These are phyloP conservation scores for Thymelicus acteon DNA, from an alignment of 2,888 invertebrate genomes.

Conservation along the genomic window DNA sequence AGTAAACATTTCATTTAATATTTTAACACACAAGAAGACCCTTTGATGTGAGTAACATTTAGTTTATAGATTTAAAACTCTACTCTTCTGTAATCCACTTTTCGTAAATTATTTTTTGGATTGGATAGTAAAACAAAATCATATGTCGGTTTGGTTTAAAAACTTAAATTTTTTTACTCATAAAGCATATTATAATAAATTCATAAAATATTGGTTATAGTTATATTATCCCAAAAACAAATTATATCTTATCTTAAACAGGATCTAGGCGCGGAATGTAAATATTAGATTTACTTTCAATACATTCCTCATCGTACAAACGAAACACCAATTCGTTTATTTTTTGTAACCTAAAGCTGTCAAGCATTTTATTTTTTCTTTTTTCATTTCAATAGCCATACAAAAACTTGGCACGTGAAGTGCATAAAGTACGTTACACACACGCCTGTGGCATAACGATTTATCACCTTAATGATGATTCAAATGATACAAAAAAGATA, in stretches of 20 bases:
- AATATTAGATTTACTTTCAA: constrained; percentile 14
- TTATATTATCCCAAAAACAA: background rate
- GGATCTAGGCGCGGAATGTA: constrained; percentile 12
- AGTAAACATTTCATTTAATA: too few species aligned
- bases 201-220: too few species aligned
- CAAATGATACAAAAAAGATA: too few species aligned
- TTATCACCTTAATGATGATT: background rate
- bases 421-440: background rate
- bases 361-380: background rate
- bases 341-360: constrained; percentile 9
- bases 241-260: constrained; percentile 9
- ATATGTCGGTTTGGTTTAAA: too few species aligned
- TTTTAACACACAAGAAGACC: too few species aligned
- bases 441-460: background rate
- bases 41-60: too few species aligned
- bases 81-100: too few species aligned
- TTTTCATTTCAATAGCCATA: constrained; percentile 6
- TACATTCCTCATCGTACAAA: constrained; percentile 7
- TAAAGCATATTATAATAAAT: too few species aligned
- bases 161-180: too few species aligned
- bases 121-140: too few species aligned
- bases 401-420: constrained; percentile 8
- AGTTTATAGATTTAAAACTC: too few species aligned
- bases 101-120: too few species aligned
- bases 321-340: constrained; percentile 5